A percentile compares a stretch with the other conserved stretches of the same genome.
Evolutionary conservation across 2,888 invertebrate genomes (phyloP).

Genomic region (Brenthis hecate): DNA sequence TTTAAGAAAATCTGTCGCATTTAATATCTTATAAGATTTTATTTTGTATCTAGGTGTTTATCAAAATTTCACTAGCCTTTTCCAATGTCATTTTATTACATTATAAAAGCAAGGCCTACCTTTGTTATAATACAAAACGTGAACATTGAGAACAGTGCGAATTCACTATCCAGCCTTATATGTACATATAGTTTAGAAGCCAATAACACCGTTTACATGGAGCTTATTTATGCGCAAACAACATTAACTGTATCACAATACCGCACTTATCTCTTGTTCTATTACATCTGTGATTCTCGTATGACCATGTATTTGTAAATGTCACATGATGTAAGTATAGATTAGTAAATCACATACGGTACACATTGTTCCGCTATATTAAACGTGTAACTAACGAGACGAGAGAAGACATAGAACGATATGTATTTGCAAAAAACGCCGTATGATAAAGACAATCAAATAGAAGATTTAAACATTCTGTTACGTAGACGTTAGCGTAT

Average conservation of each 20-base stretch:
- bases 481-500: not conserved
- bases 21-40: constrained; percentile 67
- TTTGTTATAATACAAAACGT: constrained; percentile 59
- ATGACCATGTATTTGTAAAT: not conserved
- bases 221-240: constrained; percentile 34
- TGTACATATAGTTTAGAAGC: constrained; percentile 37
- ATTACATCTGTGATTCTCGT: constrained; percentile 17
- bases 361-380: constrained; percentile 36
- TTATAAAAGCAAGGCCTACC: constrained; percentile 74
- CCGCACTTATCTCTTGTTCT: constrained; percentile 46
- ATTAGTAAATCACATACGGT: constrained; percentile 5
- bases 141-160: constrained; percentile 48
- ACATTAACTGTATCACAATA: constrained; percentile 42
- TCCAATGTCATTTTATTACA: constrained; percentile 73
- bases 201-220: constrained; percentile 42
- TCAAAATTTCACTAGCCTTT: constrained; percentile 83
- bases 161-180: constrained; percentile 39
- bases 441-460: constrained; percentile 50
- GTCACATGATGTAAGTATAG: constrained; percentile 1
- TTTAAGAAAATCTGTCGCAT: constrained; percentile 54
- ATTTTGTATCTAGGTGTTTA: constrained; percentile 77
- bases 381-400: constrained; percentile 48
- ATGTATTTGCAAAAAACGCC: constrained; percentile 67
- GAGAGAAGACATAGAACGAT: constrained; percentile 71
- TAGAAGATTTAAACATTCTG: not conserved